These are phyloP conservation scores for Kryphioiulus occultus DNA, from an alignment of 2,888 invertebrate genomes.

Conservation along the genomic window DNA sequence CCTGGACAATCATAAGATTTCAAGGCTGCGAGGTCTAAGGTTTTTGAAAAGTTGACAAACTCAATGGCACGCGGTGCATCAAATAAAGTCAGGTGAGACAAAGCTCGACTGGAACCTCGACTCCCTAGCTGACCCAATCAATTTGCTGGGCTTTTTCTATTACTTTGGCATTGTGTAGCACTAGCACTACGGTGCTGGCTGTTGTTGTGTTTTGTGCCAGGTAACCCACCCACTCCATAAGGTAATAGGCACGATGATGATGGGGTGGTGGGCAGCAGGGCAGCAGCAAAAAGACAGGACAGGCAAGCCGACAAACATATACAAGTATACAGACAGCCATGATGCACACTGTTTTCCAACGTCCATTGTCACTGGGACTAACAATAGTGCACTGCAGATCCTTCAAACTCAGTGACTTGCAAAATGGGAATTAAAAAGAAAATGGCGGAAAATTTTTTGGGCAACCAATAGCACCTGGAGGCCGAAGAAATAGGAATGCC, in stretches of 20 bases:
- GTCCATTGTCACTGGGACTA: conserved; percentile 49
- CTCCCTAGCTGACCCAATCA: conserved; percentile 35
- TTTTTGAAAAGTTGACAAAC: conserved; percentile 33
- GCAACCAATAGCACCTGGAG: conserved; percentile 46
- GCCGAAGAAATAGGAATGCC: conserved; percentile 32
- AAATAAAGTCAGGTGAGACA: conserved; percentile 12
- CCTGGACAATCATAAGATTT: conserved; percentile 11
- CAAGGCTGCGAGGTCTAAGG: neutral
- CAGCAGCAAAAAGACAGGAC: neutral
- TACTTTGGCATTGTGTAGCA: neutral
- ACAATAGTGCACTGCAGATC: conserved; percentile 51
- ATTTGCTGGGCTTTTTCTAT: conserved; percentile 20
- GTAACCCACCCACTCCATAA: conserved; percentile 31
- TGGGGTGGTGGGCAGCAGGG: neutral
- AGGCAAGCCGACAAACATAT: neutral
- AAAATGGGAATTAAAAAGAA: conserved; percentile 46
- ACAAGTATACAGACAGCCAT: conserved; percentile 35
- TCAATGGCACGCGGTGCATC: conserved; percentile 35
- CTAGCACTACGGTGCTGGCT: conserved; percentile 29
- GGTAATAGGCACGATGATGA: neutral
- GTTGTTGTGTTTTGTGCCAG: conserved; percentile 26
- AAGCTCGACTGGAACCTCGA: conserved; percentile 13
- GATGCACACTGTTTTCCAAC: conserved; percentile 40
- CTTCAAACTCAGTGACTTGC: conserved; percentile 50
- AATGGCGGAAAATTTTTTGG: conserved; percentile 45